phyloP scores from a whole-genome alignment of 2,797 vertebrate species.

The Urosaurus nigricauda region DNA sequence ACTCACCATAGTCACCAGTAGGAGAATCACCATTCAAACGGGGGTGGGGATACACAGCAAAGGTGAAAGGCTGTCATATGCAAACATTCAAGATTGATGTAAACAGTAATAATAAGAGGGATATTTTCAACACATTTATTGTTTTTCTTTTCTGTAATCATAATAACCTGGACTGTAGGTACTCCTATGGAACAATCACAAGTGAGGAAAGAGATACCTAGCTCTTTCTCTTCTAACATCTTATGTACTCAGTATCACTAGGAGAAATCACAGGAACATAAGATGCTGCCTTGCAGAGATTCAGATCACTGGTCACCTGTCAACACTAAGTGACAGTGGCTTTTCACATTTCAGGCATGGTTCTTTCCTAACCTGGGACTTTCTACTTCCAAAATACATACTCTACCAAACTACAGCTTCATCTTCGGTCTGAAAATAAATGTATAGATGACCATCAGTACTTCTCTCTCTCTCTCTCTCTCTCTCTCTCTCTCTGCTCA shows the following conservation, averaged over 20 bases:
- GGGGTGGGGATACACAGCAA: background rate
- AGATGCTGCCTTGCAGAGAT: too few relatives aligned
- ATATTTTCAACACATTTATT: background rate
- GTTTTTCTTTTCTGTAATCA: background rate
- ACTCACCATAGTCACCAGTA: background rate
- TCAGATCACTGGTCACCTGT: too few relatives aligned
- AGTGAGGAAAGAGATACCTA: background rate
- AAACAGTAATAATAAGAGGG: background rate
- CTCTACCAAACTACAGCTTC: too few relatives aligned
- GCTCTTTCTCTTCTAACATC: background rate
- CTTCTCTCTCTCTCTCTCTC: too few relatives aligned
- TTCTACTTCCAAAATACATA: too few relatives aligned
- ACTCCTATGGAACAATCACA: background rate
- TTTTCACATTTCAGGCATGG: too few relatives aligned
- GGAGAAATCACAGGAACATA: too few relatives aligned
- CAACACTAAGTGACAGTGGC: too few relatives aligned
- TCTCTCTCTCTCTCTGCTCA: too few relatives aligned
- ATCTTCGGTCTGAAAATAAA: too few relatives aligned
- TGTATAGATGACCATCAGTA: too few relatives aligned
- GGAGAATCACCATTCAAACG: background rate
- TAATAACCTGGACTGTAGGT: background rate
- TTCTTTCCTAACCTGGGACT: too few relatives aligned
- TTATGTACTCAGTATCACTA: background rate
- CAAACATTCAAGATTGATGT: background rate
- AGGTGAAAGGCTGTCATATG: background rate